Evolutionary conservation across 2,888 invertebrate genomes (phyloP).

Genomic region (Andrena bucephala): DNA sequence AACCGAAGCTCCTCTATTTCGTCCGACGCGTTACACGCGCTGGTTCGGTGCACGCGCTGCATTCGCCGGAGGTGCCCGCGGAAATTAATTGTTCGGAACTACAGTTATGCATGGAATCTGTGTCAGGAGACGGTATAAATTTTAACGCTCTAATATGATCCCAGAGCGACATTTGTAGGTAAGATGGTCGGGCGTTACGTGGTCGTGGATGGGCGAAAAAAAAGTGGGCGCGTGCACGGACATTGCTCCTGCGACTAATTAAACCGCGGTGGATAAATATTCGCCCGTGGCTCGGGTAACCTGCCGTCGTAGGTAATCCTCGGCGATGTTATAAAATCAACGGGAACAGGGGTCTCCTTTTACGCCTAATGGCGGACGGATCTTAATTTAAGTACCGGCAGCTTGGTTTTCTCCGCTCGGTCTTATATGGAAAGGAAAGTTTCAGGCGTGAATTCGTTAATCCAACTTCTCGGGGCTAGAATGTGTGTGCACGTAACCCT

Average conservation of each 20-base stretch:
- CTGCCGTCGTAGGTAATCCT: constrained; percentile 25
- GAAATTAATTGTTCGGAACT: constrained; percentile 72
- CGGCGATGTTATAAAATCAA: constrained; percentile 51
- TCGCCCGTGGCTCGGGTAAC: constrained; percentile 38
- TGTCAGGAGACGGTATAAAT: constrained; percentile 55
- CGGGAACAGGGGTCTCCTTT: constrained; percentile 54
- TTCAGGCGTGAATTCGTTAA: constrained; percentile 70
- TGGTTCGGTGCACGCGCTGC: constrained; percentile 58
- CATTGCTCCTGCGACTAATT: background rate
- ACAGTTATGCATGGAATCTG: constrained; percentile 70
- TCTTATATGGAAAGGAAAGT: constrained; percentile 72
- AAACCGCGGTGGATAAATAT: background rate
- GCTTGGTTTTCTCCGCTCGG: constrained; percentile 60
- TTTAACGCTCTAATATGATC: constrained; percentile 53
- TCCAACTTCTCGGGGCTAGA: constrained; percentile 54
- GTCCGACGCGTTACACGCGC: constrained; percentile 44
- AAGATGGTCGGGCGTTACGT: background rate
- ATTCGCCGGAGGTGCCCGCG: constrained; percentile 52
- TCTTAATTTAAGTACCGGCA: constrained; percentile 53
- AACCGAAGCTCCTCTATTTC: constrained; percentile 51
- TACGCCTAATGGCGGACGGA: constrained; percentile 49
- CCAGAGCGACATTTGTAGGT: background rate
- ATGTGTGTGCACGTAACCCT: constrained; percentile 44
- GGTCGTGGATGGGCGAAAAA: too few species aligned
- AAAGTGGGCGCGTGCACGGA: too few species aligned